phyloP scores from a whole-genome alignment of 2,113 vertebrate species.

The Narcine bancroftii region DNA sequence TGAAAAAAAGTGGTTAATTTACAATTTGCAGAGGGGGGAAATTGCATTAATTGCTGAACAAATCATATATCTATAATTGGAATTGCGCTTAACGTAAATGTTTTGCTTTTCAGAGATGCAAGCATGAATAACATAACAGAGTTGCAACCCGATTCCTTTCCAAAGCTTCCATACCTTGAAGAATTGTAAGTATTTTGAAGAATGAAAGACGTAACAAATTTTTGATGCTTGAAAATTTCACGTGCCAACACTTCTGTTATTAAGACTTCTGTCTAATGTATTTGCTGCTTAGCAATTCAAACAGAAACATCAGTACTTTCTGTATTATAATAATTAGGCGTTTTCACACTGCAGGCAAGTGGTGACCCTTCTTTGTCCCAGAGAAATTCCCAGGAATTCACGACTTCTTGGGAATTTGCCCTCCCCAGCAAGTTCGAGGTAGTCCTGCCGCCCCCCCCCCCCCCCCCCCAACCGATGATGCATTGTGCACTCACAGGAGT shows the following conservation, averaged over 20 bases:
- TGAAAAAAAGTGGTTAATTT: neutral
- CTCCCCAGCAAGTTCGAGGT: too few species aligned
- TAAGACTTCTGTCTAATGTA: neutral
- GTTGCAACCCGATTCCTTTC: constrained; percentile 83
- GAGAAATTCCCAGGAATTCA: too few species aligned
- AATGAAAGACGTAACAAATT: constrained; percentile 41
- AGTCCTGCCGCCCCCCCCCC: too few species aligned
- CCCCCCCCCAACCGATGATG: too few species aligned
- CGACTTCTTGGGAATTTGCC: too few species aligned
- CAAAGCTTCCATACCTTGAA: constrained; percentile 84
- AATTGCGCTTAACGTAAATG: neutral
- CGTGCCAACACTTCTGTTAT: neutral
- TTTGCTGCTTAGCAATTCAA: neutral
- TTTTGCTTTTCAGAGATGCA: constrained; percentile 71
- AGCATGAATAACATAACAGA: constrained; percentile 99
- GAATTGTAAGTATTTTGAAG: constrained; percentile 79
- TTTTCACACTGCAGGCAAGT: too few species aligned
- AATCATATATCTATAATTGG: too few species aligned
- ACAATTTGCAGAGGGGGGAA: neutral
- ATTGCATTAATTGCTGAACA: neutral
- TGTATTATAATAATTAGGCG: neutral
- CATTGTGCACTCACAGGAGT: too few species aligned
- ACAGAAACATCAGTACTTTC: neutral
- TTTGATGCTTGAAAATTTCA: neutral
- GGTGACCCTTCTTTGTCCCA: too few species aligned